These are phyloP conservation scores for Pegea sp. DNA, from an alignment of 23 tunicate species.

Conservation along the genomic window DNA sequence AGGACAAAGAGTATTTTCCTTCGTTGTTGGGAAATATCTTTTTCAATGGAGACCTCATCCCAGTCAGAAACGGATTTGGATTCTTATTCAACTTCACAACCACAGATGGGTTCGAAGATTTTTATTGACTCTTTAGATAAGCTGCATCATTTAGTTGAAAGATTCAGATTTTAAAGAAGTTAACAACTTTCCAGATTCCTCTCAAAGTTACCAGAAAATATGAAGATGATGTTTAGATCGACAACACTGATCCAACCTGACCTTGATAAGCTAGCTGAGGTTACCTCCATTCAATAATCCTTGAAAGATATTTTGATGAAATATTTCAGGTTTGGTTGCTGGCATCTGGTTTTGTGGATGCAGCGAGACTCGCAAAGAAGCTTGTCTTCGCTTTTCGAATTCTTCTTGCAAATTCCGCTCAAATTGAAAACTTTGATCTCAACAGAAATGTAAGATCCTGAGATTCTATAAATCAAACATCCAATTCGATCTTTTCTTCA, in stretches of 20 bases:
- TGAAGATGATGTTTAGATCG: slow-evolving; percentile 24
- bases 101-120: not conserved
- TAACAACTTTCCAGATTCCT: slow-evolving; percentile 5
- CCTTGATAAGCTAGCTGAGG: slow-evolving; percentile 35
- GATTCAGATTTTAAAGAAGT: no score
- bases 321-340: slow-evolving; percentile 55
- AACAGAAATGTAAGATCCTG: not conserved
- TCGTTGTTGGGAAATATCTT: no score
- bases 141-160: no score
- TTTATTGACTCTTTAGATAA: not conserved
- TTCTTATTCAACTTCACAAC: slow-evolving; percentile 33
- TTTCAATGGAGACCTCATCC: slow-evolving; percentile 30
- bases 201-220: slow-evolving; percentile 30
- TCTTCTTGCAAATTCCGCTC: slow-evolving; percentile 7
- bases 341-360: slow-evolving; percentile 43
- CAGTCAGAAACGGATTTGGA: slow-evolving; percentile 34
- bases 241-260: slow-evolving; percentile 40
- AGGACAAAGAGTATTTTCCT: no score
- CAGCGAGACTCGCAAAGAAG: slow-evolving; percentile 23
- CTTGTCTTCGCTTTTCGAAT: slow-evolving; percentile 9
- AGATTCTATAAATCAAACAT: not conserved
- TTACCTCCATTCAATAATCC: not conserved
- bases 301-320: not conserved
- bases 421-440: not conserved
- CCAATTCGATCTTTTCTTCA: no score